Conservation (phyloP, 2,113 vertebrate species). For the Cephalopterus ornatus region DNA sequence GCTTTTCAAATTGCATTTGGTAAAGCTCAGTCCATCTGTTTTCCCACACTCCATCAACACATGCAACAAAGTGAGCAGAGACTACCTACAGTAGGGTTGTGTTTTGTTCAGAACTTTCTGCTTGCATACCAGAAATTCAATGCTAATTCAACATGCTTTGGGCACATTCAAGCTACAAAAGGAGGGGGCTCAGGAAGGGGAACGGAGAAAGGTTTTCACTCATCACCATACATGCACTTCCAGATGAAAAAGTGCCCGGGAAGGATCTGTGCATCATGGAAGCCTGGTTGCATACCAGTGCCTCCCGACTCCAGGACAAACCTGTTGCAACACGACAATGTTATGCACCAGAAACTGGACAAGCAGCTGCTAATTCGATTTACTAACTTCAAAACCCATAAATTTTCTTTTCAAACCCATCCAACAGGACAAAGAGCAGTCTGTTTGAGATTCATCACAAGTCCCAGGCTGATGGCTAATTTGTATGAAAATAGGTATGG, state of each 20-base stretch:
- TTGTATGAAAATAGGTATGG: slow-evolving; percentile 29
- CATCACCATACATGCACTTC: fast-evolving
- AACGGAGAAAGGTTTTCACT: background rate
- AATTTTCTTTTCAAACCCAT: slow-evolving; percentile 17
- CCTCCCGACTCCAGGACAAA: background rate
- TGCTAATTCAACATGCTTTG: slow-evolving; percentile 38
- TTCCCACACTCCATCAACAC: slow-evolving; percentile 62
- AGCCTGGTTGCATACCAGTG: background rate
- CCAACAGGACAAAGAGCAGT: slow-evolving; percentile 14
- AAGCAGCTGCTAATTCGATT: background rate
- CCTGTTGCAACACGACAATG: background rate
- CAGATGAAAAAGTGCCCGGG: fast-evolving
- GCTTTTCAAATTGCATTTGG: slow-evolving; percentile 65
- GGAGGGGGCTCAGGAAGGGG: background rate
- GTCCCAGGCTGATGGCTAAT: slow-evolving; percentile 6
- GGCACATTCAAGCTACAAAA: background rate
- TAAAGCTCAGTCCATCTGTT: slow-evolving; percentile 65
- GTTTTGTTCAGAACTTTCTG: slow-evolving; percentile 45
- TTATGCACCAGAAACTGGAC: background rate
- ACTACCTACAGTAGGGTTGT: slow-evolving; percentile 24
- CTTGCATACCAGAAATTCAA: slow-evolving; percentile 62
- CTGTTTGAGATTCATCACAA: slow-evolving; percentile 18
- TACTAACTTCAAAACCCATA: background rate
- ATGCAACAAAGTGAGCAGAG: slow-evolving; percentile 20
- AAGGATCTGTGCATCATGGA: background rate